Base-by-base conservation (phyloP, 2,888 invertebrate species). In the Clusia tigrina region DNA sequence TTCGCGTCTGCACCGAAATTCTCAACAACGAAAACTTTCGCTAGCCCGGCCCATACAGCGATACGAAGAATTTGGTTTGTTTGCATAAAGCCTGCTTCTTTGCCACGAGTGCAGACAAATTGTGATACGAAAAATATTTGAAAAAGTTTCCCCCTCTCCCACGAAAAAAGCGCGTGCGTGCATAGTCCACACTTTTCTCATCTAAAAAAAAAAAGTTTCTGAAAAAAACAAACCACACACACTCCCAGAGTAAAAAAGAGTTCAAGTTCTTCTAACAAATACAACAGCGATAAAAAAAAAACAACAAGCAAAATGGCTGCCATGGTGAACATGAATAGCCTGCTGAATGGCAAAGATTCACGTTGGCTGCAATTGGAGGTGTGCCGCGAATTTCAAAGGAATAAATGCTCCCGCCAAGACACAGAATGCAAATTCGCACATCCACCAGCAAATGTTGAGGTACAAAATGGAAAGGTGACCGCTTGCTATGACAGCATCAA, bases 401-500 rank as follows among this genome's bases (percentile, higher is more conserved):
- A 97, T 90, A 98, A 98, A 89, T 99, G 99, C 88, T 95, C 97
- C 81, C 91, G 99, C 84, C 94, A 96, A 72, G 98, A 99, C 88
- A 95, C 96, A 84, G 98, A 99, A 87, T 99, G 99, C 91, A 99
- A 99, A 89, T 99, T 98, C 86, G 98, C 99, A 75, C 99, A 99
- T 89, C 99, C 99, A 70, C 98, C 98, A 74, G 93, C 96, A 80
- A 98, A 98, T 86, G 98, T 99, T 81, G 99, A 99, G 88, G 97
- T 99, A 83, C 98, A 98, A 89, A 99, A 98, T 87, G 99, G 99
- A 85, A 91, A 98, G 83, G 99, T 99, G 83, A 98, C 98, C 81
- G 99, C 99, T 81, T 99, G 99, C 89, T 99, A 98, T 90, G 99
- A 99, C 89, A 98, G 97, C 88, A 98, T 99, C 87, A 99, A 99